Evolutionary conservation across 2,888 invertebrate genomes (phyloP).

Genomic region (Agrotis clavis): DNA sequence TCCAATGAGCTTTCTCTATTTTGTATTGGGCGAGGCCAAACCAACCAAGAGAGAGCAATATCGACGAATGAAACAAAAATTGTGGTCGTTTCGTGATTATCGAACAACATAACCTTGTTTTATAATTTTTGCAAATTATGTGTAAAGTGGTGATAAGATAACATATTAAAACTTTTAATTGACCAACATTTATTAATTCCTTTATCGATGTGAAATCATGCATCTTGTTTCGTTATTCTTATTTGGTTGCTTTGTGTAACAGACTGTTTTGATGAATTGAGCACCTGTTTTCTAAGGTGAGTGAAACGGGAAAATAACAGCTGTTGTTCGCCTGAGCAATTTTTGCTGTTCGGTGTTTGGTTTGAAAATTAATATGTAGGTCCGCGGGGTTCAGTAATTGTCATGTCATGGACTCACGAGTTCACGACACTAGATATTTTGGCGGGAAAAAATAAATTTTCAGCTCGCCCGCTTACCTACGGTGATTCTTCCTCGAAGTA

Average conservation of each 20-base stretch:
- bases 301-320: slow-evolving; percentile 11
- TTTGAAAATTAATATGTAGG: no score
- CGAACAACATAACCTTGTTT: slow-evolving; percentile 16
- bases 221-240: background rate
- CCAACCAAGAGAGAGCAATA: background rate
- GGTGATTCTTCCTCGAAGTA: background rate
- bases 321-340: background rate
- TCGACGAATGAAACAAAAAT: background rate
- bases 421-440: background rate
- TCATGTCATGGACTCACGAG: background rate
- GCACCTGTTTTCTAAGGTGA: slow-evolving; percentile 9
- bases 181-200: background rate
- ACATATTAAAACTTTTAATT: background rate
- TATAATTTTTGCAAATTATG: background rate
- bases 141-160: background rate
- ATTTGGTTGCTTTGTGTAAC: background rate
- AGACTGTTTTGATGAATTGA: background rate
- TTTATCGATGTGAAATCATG: background rate
- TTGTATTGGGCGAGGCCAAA: slow-evolving; percentile 10
- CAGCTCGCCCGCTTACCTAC: background rate
- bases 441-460: slow-evolving; percentile 20
- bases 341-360: no score
- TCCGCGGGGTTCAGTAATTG: no score
- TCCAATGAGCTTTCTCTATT: background rate
- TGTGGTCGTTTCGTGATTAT: background rate